These are phyloP conservation scores for Agonopterix arenella DNA, from an alignment of 2,888 invertebrate species.

Conservation along the genomic window DNA sequence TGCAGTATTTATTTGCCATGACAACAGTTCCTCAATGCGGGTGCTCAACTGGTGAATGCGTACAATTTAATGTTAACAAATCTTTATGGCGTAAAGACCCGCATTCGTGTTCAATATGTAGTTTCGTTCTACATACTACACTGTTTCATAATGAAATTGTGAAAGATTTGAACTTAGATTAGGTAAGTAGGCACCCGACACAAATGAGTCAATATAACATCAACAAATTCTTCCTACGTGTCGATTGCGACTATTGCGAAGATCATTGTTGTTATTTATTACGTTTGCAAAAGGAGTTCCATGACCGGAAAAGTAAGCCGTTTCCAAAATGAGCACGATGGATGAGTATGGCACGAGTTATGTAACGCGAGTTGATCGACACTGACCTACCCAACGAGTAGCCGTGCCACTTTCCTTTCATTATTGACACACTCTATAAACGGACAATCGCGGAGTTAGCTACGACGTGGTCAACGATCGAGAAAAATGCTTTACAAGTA, in stretches of 20 bases:
- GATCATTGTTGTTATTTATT: not conserved
- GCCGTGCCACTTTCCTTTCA: slow-evolving; percentile 71
- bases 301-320: slow-evolving; percentile 18
- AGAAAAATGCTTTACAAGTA: too few relatives aligned
- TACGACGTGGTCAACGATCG: too few relatives aligned
- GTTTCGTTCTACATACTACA: too few relatives aligned
- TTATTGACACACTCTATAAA: slow-evolving; percentile 59
- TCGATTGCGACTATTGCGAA: too few relatives aligned
- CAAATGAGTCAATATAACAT: not conserved
- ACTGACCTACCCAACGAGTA: slow-evolving; percentile 65
- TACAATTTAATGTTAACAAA: not conserved
- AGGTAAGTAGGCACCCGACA: too few relatives aligned
- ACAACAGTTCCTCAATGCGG: not conserved
- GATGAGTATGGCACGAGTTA: slow-evolving; percentile 60
- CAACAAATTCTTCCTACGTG: not conserved
- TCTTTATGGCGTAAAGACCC: not conserved
- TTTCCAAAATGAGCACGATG: slow-evolving; percentile 52
- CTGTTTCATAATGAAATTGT: too few relatives aligned
- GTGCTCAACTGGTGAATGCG: not conserved
- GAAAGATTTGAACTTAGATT: too few relatives aligned
- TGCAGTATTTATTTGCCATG: not conserved
- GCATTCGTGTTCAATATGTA: not conserved
- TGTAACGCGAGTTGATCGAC: slow-evolving; percentile 56
- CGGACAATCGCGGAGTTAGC: not conserved
- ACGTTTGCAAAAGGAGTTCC: slow-evolving; percentile 15